Base-by-base conservation (phyloP, 1,140 invertebrate species). In the Drosophila serrata region DNA sequence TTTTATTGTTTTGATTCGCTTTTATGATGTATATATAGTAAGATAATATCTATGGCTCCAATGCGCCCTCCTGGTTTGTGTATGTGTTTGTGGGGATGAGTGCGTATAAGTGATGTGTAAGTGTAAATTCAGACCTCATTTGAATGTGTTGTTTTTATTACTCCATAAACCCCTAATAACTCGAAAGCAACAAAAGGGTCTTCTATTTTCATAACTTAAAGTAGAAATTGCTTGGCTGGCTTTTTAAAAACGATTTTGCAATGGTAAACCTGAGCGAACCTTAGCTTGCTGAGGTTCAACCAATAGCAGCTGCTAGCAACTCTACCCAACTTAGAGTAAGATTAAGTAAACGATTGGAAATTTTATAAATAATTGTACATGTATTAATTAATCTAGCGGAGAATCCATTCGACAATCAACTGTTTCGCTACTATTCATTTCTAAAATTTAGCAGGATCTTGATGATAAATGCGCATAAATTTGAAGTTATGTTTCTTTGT, bases 361-460 rank as follows among this genome's bases (percentile, higher is more conserved):
- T 74, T 84, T 68, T 80, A 90, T 90, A 87, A 87, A 87, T 87
- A 80, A 53, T 78, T 67, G 43, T 87, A 79, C 53, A 78, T 78
- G 84, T 90, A 81, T 81, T 80, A 80, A 88, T 82, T 79, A 70
- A 61, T 61, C 84, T 84, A 90, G 84, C 77, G 58, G 60, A 78
- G 81, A 87, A 88, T 87, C 82, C 80, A 87, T 90, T 87, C 68
- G 85, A 84, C 82, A 77, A 90, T 84, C 35, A 62, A 84, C 33
- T 56, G 19, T 45, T 48, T 68, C 59, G 46, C 82, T 59, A 17
- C 15, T 57, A 39, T 62, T 45, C 27, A 6, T 56, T 48, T 35
- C 35, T 43, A 35, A 58, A 37, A 51, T 70, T 49, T 31, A 13
- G 43, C 48, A 35, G 39, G 40, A 62, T 76, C 67, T 75, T 49